Conservation (phyloP, 1,140 invertebrate genomes). For the Scaptomyza graminum region DNA sequence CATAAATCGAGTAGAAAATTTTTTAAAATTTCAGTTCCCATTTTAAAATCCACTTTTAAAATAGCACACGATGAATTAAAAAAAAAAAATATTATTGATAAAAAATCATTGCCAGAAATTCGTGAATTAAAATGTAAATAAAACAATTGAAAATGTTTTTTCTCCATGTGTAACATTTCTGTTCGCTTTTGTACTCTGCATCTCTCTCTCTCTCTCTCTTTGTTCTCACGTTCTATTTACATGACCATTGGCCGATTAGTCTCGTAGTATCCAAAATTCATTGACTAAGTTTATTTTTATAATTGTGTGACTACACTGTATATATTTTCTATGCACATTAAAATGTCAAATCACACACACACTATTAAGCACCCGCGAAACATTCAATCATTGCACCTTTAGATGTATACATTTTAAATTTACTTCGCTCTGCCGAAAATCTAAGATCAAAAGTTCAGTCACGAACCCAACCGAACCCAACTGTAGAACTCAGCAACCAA, state of each 20-base stretch:
- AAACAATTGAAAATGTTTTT: no score
- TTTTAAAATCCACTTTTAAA: no score
- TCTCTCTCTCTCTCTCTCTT: slow-evolving; percentile 19
- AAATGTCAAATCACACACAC: slow-evolving; percentile 70
- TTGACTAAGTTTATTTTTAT: not conserved
- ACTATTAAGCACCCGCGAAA: slow-evolving; percentile 21
- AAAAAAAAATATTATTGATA: no score
- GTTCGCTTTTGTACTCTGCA: no score
- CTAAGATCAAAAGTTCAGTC: slow-evolving; percentile 77
- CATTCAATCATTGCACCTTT: slow-evolving; percentile 74
- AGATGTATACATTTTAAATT: slow-evolving; percentile 39
- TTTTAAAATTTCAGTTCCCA: no score
- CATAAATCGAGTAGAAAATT: no score
- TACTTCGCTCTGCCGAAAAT: slow-evolving; percentile 45
- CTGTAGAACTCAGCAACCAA: slow-evolving; percentile 59
- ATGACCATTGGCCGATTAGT: slow-evolving; percentile 60
- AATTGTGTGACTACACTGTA: not conserved
- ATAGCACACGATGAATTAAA: no score
- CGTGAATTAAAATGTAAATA: no score
- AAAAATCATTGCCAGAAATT: no score
- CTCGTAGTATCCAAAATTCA: slow-evolving; percentile 22
- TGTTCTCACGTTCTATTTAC: slow-evolving; percentile 80
- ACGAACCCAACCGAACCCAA: slow-evolving; percentile 56
- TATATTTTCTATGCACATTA: slow-evolving; percentile 70
- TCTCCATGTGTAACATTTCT: no score